Evolutionary conservation across 2,888 invertebrate genomes (phyloP).

Genomic region (Conops quadrifasciatus): DNA sequence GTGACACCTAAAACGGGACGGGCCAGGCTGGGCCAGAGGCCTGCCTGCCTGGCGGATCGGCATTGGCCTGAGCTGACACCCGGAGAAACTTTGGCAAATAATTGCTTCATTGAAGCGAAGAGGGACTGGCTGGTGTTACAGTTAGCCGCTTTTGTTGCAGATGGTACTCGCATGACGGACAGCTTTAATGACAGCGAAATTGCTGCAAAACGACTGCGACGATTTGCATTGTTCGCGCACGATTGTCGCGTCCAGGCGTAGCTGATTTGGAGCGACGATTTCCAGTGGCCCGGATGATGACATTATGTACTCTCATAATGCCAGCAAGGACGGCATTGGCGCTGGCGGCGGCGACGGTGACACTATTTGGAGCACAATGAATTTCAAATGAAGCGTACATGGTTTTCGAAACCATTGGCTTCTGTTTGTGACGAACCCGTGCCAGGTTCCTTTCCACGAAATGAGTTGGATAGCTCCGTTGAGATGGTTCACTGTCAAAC

Average conservation of each 20-base stretch:
- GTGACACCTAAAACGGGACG: constrained; percentile 9
- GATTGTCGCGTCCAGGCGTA: background rate
- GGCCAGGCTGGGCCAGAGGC: background rate
- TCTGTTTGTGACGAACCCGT: constrained; percentile 1
- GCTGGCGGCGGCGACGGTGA: background rate
- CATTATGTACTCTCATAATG: background rate
- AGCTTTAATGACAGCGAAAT: constrained; percentile 24
- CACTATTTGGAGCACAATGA: background rate
- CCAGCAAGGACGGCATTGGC: too few species aligned
- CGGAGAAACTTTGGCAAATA: constrained; percentile 45
- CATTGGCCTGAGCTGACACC: constrained; percentile 10
- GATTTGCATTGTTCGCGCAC: constrained; percentile 53
- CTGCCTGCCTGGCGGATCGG: background rate
- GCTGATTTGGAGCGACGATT: background rate
- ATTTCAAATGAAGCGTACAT: constrained; percentile 13
- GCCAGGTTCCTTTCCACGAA: constrained; percentile 1
- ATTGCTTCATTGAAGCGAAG: constrained; percentile 52
- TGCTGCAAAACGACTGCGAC: constrained; percentile 9
- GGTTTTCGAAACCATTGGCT: background rate
- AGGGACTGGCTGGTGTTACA: constrained; percentile 22
- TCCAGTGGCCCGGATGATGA: constrained; percentile 28
- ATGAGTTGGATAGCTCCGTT: constrained; percentile 11
- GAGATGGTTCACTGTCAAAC: background rate
- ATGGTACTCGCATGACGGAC: background rate
- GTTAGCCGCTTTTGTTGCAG: background rate